Evolutionary conservation across 2,888 invertebrate species (phyloP), one percentile per base, ranked within the genome.

Genomic region (Lobophora halterata): DNA sequence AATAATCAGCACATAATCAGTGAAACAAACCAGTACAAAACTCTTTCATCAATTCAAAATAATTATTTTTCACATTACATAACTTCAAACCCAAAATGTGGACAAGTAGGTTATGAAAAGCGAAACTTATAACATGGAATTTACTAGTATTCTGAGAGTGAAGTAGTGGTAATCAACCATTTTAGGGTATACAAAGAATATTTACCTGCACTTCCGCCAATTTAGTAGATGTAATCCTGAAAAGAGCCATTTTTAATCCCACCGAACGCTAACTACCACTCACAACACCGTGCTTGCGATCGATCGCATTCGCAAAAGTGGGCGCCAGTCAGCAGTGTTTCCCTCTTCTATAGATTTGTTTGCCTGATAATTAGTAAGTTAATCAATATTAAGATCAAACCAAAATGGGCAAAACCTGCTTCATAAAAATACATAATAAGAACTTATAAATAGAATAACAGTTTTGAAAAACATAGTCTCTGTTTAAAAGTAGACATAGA

Each of bases 151-250:
- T 21, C 21, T 28, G 19, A 29, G n/a, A 25, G 24, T 16, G 33
- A 29, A 24, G 16, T 23, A 8, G 23, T 9, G 8, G 8, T 6
- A 24, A n/a, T 18, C n/a, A 6, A 10, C 6, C 3, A n/a, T 4
- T 11, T 3, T 10, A 11, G 10, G 5, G 12, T 10, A n/a, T 8
- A 18, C 8, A 5, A 11, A 3, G 14, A 17, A 24, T 33, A 37
- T 24, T 36, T 75, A 91, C 91, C 89, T 91, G 91, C 70, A 89
- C 81, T 73, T 92, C 92, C 55, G 83, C 75, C 65, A 92, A 73
- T 87, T 86, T 90, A 53, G 88, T 81, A 58, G 90, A 83, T 58
- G 91, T 88, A 74, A 92, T 89, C 79, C 91, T 91, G 81, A 90
- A 91, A 68, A 92, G 79, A 75, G 91, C 90, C 92, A 92, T 92